Evolutionary conservation across 2,797 vertebrate genomes (phyloP), one percentile per base, ranked within the genome.

Genomic region (Cichlasoma orientale): DNA sequence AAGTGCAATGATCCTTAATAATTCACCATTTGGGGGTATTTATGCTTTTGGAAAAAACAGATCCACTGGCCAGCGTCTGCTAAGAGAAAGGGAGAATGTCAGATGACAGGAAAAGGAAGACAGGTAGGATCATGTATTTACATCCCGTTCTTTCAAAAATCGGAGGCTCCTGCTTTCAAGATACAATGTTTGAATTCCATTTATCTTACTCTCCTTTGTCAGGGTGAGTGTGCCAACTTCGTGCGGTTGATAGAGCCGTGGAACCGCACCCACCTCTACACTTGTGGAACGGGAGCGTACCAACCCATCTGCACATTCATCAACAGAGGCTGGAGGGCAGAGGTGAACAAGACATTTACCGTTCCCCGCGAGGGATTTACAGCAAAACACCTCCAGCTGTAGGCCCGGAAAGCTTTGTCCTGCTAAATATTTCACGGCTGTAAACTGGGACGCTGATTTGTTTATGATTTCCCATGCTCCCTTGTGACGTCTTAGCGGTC

Each of bases 221-320:
- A 97, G 96, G 96, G 96, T 0, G 96, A 97, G 82, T 97, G 96
- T 87, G 96, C 96, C 88, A 97, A 97, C 92, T 97, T 96, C 80
- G 94, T 97, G 82, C 95, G 96, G 13, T 41, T 97, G 86, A 96
- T 97, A 13, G 95, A 97, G 84, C 96, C 96, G 0, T 95, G 96
- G 95, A 97, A 97, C 94, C 95, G 96, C 77, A 97, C 96, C 79
- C 96, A 97, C 88, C 94, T 97, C 55, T 97, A 97, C 84, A 94
- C 95, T 54, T 97, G 96, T 75, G 96, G 96, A 21, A 97, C 96
- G 2, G 96, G 96, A 68, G 96, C 96, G 31, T 97, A 96, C 92
- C 96, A 94, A 29, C 96, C 96, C 18, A 95, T 96, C 88, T 97
- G 96, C 85, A 96, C 95, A 8, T 96, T 96, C 76, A 93, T 97